Evolutionary conservation across 2,888 invertebrate species (phyloP).

Genomic region (Pristionchus entomophagus): DNA sequence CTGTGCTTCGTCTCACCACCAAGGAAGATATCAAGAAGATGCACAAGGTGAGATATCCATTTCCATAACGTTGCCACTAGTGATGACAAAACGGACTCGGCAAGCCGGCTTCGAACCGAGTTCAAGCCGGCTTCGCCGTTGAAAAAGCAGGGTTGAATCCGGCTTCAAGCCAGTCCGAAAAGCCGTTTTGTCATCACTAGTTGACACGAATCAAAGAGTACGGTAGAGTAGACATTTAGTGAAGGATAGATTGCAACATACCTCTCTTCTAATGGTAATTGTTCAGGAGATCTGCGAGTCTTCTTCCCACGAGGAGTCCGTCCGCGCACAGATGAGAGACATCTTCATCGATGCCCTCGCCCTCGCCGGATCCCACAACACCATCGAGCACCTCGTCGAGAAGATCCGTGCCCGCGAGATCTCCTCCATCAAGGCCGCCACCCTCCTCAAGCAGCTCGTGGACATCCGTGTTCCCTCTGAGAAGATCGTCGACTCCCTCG

Average conservation of each 20-base stretch:
- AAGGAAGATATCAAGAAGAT: conserved; percentile 55
- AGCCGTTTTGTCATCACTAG: too few species aligned
- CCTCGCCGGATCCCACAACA: conserved; percentile 64
- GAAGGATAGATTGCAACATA: too few species aligned
- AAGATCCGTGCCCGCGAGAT: conserved; percentile 52
- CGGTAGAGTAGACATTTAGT: too few species aligned
- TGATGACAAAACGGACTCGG: too few species aligned
- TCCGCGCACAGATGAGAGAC: conserved; percentile 58
- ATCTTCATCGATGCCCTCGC: conserved; percentile 66
- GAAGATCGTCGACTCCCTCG: conserved; percentile 49
- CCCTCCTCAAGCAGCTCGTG: conserved; percentile 50
- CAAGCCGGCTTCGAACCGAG: too few species aligned
- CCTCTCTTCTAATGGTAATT: conserved; percentile 50
- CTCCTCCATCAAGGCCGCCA: conserved; percentile 37
- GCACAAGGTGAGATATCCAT: conserved; percentile 50
- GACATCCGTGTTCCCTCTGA: conserved; percentile 52
- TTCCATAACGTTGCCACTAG: too few species aligned
- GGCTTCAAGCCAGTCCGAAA: too few species aligned
- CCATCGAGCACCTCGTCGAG: conserved; percentile 58
- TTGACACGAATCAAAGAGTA: too few species aligned
- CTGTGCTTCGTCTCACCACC: conserved; percentile 59
- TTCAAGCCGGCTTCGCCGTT: too few species aligned
- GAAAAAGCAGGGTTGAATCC: too few species aligned
- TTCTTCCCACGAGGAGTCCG: conserved; percentile 51
- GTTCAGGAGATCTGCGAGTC: not conserved